Evolutionary conservation across 2,113 vertebrate species (phyloP), one percentile per base, ranked within the genome.

Genomic region (Saguinus imperator): DNA sequence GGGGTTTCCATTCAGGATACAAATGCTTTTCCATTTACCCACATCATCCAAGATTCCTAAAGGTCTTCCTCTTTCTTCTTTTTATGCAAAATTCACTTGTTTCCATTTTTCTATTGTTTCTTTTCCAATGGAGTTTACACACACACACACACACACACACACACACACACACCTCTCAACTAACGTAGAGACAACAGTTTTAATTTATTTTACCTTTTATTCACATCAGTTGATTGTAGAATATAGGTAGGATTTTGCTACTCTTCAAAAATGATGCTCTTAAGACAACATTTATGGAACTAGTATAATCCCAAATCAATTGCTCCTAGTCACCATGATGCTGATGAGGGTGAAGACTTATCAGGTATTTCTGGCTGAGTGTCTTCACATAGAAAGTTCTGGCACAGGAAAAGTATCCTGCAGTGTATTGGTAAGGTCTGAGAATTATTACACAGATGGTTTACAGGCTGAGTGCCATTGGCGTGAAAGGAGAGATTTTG

Each of bases 91-190:
- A 14, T 68, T 48, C 12, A 61, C 1, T 91, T 92, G 37, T 84
- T 97, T 94, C 94, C 45, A 55, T 48, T 93, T 80, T 86, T 25
- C 32, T 43, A 37, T 88, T 27, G 5, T 94, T 12, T 85, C 40
- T 86, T 87, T 52, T 9, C 68, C 50, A 57, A 3, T 70, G 16
- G 13, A 92, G 5, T 68, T 50, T 52, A 43, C 29, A 32, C 12
- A 64, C 12, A 61, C 58, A 58, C 57, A 27, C 57, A 25, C 57
- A 57, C 55, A 57, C 55, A 57, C 55, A 58, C 57, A 58, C 57
- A 58, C 55, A 58, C 57, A 58, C 8, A 58, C 58, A 27, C 25
- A 12, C 61, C 27, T 14, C 48, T 91, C 17, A 87, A 23, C 55
- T 70, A 89, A 77, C 1, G 58, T 48, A 86, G 55, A 94, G 23